Conservation (phyloP, 2,888 invertebrate species). For the Brachynemurus nebulosus region DNA sequence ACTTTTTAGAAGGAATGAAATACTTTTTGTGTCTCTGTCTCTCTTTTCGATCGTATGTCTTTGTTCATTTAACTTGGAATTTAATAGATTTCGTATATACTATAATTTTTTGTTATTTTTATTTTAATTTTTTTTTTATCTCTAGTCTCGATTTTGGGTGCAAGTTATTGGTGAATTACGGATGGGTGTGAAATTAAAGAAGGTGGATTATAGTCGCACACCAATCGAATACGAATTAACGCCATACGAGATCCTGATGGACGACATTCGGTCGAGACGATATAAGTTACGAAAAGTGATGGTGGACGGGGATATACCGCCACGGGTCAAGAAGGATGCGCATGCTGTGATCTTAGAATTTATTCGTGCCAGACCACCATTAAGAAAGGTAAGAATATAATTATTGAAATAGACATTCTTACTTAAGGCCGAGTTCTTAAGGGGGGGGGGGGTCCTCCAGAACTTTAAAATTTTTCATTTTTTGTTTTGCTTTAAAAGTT, state of each 20-base stretch:
- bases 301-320: conserved; percentile 71
- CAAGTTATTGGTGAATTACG: conserved; percentile 88
- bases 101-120: not conserved
- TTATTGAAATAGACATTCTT: not conserved
- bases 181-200: conserved; percentile 85
- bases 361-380: conserved; percentile 86
- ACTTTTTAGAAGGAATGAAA: too few relatives aligned
- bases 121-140: conserved; percentile 17
- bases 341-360: conserved; percentile 93
- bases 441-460: too few relatives aligned
- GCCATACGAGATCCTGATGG: conserved; percentile 93
- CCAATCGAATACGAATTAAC: conserved; percentile 87
- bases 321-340: conserved; percentile 82
- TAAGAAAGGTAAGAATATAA: conserved; percentile 61
- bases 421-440: not conserved
- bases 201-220: conserved; percentile 60
- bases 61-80: too few relatives aligned
- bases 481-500: too few relatives aligned
- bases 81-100: too few relatives aligned
- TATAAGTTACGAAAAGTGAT: conserved; percentile 78
- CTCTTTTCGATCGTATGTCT: too few relatives aligned
- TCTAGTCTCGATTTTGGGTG: conserved; percentile 86
- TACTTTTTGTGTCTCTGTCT: too few relatives aligned
- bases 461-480: too few relatives aligned
- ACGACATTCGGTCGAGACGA: conserved; percentile 81